Conservation (phyloP, 1,140 invertebrate species). For the Neodiprion fabricii region DNA sequence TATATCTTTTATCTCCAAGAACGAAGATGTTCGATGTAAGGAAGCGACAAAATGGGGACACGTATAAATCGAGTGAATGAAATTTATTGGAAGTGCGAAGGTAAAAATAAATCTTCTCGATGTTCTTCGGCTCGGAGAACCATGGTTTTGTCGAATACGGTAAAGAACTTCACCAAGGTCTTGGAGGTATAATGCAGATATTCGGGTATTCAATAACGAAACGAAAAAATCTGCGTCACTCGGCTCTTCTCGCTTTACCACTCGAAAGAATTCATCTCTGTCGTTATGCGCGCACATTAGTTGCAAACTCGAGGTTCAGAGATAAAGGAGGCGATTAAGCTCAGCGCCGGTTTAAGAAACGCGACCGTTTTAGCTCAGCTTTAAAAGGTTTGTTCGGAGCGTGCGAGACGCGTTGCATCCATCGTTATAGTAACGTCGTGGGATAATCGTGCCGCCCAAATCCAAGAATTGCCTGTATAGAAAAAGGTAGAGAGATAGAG, state of each 20-base stretch:
- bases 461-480: neutral
- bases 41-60: too few relatives aligned
- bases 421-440: neutral
- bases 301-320: neutral
- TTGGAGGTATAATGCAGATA: neutral
- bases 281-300: neutral
- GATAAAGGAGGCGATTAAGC: neutral
- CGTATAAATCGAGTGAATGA: too few relatives aligned
- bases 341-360: neutral
- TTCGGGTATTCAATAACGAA: neutral
- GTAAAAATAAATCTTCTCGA: too few relatives aligned
- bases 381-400: neutral
- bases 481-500: too few relatives aligned
- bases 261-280: neutral
- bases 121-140: too few relatives aligned
- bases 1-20: too few relatives aligned
- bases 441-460: neutral
- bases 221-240: neutral
- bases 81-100: too few relatives aligned
- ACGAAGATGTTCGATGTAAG: too few relatives aligned
- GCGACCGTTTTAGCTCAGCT: neutral
- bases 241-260: neutral
- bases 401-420: neutral
- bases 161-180: neutral
- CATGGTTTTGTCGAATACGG: neutral